phyloP scores from a whole-genome alignment of 2,113 vertebrate genomes.

The Bos indicus region DNA sequence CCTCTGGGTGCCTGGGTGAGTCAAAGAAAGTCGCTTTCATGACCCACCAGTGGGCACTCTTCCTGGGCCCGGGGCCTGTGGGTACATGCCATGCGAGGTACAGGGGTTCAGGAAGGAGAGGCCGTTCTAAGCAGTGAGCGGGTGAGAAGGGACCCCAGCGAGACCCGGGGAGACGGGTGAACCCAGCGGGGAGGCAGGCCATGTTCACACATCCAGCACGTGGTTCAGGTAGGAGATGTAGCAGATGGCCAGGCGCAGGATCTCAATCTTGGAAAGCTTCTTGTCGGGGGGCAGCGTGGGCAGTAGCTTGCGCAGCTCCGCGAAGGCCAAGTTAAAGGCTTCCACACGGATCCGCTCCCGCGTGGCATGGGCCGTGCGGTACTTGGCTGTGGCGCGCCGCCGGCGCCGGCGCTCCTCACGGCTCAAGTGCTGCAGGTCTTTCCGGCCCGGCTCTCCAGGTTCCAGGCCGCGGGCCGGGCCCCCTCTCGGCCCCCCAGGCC shows the following conservation, averaged over 20 bases:
- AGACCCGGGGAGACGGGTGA: neutral
- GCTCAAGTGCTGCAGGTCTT: constrained; percentile 81
- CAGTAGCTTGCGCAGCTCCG: constrained; percentile 82
- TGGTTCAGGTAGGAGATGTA: constrained; percentile 87
- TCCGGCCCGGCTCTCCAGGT: constrained; percentile 70
- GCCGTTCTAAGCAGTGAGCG: neutral
- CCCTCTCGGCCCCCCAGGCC: neutral
- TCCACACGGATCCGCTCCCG: constrained; percentile 85
- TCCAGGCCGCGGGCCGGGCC: constrained; percentile 69
- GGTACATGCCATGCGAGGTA: neutral
- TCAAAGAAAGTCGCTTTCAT: neutral
- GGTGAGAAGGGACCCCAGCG: neutral
- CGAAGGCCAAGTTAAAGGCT: constrained; percentile 86
- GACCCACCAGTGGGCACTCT: neutral
- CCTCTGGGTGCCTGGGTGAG: neutral
- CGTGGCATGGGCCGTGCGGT: constrained; percentile 85
- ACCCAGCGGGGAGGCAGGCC: neutral
- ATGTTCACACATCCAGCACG: constrained; percentile 76
- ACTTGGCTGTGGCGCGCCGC: constrained; percentile 81
- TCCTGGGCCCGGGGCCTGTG: neutral
- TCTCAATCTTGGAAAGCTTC: constrained; percentile 87
- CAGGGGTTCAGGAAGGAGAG: neutral
- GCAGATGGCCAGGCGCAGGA: constrained; percentile 84
- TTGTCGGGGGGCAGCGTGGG: constrained; percentile 84
- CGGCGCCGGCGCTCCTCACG: constrained; percentile 80